These are phyloP conservation scores for Anguilla japonica DNA, from an alignment of 2,113 vertebrate genomes.

Conservation along the genomic window DNA sequence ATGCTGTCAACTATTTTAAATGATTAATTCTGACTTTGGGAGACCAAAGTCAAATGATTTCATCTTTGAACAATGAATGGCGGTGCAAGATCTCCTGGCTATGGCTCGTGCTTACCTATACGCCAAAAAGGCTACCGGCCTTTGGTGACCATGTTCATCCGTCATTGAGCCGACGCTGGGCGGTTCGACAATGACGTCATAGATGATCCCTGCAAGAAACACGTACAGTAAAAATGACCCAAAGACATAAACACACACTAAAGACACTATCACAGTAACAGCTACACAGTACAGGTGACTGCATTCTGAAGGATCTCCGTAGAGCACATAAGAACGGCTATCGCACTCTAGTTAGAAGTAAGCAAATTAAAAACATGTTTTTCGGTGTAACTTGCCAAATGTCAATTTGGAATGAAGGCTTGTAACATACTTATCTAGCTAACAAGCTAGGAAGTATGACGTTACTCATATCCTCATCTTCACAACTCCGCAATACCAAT, in stretches of 20 bases:
- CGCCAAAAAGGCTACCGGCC: constrained; percentile 93
- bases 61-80: not conserved
- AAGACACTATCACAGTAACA: not conserved
- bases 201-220: constrained; percentile 84
- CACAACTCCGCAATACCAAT: too few relatives aligned
- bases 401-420: too few relatives aligned
- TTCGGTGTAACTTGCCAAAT: too few relatives aligned
- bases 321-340: too few relatives aligned
- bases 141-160: constrained; percentile 95
- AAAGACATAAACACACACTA: not conserved
- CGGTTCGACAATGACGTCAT: constrained; percentile 98
- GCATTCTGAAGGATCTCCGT: too few relatives aligned
- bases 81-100: not conserved
- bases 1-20: not conserved
- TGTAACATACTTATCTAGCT: too few relatives aligned
- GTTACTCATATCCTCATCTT: too few relatives aligned
- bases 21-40: not conserved
- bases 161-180: constrained; percentile 98
- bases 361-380: too few relatives aligned
- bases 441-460: too few relatives aligned
- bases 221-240: not conserved
- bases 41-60: not conserved
- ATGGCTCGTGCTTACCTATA: constrained; percentile 77
- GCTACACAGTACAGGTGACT: not conserved
- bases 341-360: too few relatives aligned